Evolutionary conservation across 1,140 invertebrate species (phyloP).

Genomic region (Aphaenogaster ashmeadi): DNA sequence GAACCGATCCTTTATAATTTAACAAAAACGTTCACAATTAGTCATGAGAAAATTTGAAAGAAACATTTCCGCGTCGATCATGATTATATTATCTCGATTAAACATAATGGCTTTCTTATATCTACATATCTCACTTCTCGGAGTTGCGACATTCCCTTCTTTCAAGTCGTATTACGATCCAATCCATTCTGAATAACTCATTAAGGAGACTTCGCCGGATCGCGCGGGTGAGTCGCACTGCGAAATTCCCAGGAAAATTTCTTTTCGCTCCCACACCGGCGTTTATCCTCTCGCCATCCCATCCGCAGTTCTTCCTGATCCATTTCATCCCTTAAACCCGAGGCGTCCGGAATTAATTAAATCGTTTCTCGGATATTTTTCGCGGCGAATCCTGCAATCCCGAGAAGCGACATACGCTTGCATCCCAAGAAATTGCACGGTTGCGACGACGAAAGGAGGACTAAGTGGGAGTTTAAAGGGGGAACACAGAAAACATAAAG

Average conservation of each 20-base stretch:
- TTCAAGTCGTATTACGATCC: no score
- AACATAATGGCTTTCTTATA: background rate
- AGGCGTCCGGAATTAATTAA: slow-evolving; percentile 36
- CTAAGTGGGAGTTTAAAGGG: slow-evolving; percentile 13
- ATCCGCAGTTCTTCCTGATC: background rate
- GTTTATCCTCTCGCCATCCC: slow-evolving; percentile 15
- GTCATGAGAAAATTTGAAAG: background rate
- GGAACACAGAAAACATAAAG: background rate
- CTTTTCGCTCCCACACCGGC: background rate
- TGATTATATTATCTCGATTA: slow-evolving; percentile 9
- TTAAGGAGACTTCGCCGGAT: background rate
- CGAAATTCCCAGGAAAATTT: slow-evolving; percentile 23
- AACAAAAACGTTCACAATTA: background rate
- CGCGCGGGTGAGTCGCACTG: background rate
- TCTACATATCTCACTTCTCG: background rate
- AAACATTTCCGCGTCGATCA: background rate
- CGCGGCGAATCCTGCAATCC: slow-evolving; percentile 13
- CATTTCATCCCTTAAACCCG: background rate
- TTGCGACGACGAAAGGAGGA: background rate
- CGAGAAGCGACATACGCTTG: background rate
- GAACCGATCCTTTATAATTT: background rate
- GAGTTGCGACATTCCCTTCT: background rate
- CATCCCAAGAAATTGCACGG: background rate
- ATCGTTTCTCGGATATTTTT: slow-evolving; percentile 20
- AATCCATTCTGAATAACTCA: slow-evolving; percentile 1